phyloP scores from a whole-genome alignment of 1,140 invertebrate genomes.

The Eciton burchellii region DNA sequence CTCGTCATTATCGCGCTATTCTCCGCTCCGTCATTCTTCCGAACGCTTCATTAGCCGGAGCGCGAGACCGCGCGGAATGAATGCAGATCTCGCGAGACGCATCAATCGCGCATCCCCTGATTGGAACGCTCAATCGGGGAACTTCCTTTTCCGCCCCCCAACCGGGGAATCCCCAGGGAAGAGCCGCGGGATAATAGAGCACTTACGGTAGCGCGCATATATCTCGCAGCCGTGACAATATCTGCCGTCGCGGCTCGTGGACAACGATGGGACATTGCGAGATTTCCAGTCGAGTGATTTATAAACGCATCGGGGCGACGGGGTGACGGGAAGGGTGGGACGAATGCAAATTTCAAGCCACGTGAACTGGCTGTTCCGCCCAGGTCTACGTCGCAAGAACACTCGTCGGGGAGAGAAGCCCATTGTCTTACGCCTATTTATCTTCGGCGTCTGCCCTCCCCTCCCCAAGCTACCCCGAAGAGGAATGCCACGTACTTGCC shows the following conservation, averaged over 20 bases:
- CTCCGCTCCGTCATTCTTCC: not conserved
- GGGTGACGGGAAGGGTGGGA: conserved; percentile 57
- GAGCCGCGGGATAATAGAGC: conserved; percentile 37
- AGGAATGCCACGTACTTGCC: conserved; percentile 63
- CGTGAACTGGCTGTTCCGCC: conserved; percentile 72
- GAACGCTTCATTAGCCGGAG: not conserved
- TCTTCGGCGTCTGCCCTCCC: conserved; percentile 65
- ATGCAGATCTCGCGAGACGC: not conserved
- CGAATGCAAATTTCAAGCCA: conserved; percentile 79
- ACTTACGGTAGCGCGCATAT: conserved; percentile 53
- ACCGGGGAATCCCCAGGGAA: not conserved
- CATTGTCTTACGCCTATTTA: conserved; percentile 79
- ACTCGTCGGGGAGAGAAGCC: conserved; percentile 56
- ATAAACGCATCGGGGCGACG: conserved; percentile 69
- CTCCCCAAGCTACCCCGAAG: conserved; percentile 26
- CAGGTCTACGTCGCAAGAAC: conserved; percentile 58
- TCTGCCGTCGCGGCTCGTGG: conserved; percentile 48
- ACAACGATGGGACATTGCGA: conserved; percentile 32
- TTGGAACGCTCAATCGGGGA: conserved; percentile 5
- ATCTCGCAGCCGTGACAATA: conserved; percentile 51
- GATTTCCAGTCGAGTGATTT: conserved; percentile 74
- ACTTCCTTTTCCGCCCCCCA: not conserved
- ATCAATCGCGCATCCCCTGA: conserved; percentile 8
- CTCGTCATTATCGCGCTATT: not conserved
- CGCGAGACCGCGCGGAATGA: not conserved